phyloP scores from a whole-genome alignment of 64 coral and sea anemone genomes.

The Pocillopora verrucosa region DNA sequence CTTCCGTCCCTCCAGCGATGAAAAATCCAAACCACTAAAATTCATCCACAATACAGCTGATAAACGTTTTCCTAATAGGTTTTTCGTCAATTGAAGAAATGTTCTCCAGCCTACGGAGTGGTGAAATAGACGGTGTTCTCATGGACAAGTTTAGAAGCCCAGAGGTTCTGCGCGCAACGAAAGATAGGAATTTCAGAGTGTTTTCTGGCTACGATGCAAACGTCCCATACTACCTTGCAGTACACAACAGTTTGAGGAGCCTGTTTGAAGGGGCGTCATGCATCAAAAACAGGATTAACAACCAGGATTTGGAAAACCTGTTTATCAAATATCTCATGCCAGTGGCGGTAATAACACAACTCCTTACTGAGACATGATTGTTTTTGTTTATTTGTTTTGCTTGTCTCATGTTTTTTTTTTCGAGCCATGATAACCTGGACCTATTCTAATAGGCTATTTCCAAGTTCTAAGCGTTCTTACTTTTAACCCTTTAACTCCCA shows the following conservation, averaged over 20 bases:
- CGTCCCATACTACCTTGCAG: constrained; percentile 27
- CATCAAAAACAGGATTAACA: neutral
- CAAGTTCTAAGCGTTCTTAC: no score
- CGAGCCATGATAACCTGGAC: no score
- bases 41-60: no score
- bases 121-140: constrained; percentile 45
- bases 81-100: constrained; percentile 7
- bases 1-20: no score
- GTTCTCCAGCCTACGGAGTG: constrained; percentile 4
- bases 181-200: constrained; percentile 16
- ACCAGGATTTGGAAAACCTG: neutral
- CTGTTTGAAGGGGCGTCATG: neutral
- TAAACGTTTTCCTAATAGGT: neutral
- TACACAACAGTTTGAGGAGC: neutral
- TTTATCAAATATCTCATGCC: neutral
- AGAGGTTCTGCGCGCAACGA: neutral
- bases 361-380: no score
- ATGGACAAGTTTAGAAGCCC: constrained; percentile 58
- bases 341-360: neutral
- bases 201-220: neutral
- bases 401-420: no score
- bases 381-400: neutral
- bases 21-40: no score
- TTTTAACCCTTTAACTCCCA: no score
- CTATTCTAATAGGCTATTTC: no score